Evolutionary conservation across 2,888 invertebrate species (phyloP), one percentile per base, ranked within the genome.

Genomic region (Tholera decimalis): DNA sequence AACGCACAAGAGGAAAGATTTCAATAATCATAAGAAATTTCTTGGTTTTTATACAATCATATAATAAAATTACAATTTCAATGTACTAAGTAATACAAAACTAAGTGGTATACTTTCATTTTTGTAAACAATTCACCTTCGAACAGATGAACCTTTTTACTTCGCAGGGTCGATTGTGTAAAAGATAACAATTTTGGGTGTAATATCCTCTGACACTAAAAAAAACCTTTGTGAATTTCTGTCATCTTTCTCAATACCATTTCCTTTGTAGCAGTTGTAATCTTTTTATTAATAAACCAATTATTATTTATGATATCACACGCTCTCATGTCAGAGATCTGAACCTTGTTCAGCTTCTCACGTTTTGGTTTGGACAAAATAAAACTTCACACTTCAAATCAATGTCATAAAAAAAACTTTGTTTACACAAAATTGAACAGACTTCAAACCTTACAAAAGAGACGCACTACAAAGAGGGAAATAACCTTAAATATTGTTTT

Each of bases 81-180:
- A 41, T 73, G n/a, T n/a, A n/a, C n/a, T n/a, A n/a, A n/a, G n/a
- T n/a, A n/a, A n/a, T n/a, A n/a, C n/a, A n/a, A n/a, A n/a, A n/a
- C n/a, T 57, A 49, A 8, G 20, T 13, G n/a, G 9, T 44, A 13
- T 8, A 68, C 69, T 72, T 72, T 72, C 50, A 33, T 54, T 62
- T 73, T 53, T 24, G 20, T 54, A 43, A 49, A 53, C 28, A 50
- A 39, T 70, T 76, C 35, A 73, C 77, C 77, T 73, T 72, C 57
- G 24, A 55, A 24, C 77, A 55, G 56, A 72, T 58, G 54, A 22
- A 66, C 57, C 26, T 65, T 77, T 58, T 72, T 47, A 49, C 61
- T 61, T 26, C 8, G 18, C 60, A 61, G 28, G 60, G 66, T 58
- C 66, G 77, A 76, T 73, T 73, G 62, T 49, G 70, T 18, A 61